Conservation (phyloP, 2,888 invertebrate species). For the Cryptosula pallasiana region DNA sequence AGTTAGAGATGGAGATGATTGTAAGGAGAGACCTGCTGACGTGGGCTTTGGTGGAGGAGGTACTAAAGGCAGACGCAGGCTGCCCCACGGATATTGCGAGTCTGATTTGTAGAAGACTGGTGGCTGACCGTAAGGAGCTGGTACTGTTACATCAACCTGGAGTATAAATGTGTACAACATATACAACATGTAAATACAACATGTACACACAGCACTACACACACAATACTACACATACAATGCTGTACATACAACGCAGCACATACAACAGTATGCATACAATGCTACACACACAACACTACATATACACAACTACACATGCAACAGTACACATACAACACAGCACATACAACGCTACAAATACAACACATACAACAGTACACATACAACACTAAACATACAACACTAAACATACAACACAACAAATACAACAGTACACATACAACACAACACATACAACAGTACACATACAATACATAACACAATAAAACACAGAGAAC, state of each 20-base stretch:
- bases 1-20: not conserved
- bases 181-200: too few species aligned
- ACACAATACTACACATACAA: too few species aligned
- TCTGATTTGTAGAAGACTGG: slow-evolving; percentile 40
- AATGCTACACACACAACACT: too few species aligned
- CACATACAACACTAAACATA: not conserved
- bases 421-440: too few species aligned
- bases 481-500: too few species aligned
- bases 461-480: too few species aligned
- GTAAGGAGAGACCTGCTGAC: not conserved
- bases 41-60: not conserved
- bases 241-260: too few species aligned
- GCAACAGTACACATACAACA: not conserved
- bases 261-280: not conserved
- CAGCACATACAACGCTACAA: too few species aligned
- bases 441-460: too few species aligned
- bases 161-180: not conserved
- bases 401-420: too few species aligned
- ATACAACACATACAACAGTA: not conserved
- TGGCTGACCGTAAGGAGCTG: slow-evolving; percentile 38
- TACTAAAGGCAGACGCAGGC: not conserved
- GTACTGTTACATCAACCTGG: slow-evolving; percentile 30
- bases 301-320: too few species aligned
- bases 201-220: too few species aligned
- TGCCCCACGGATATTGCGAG: slow-evolving; percentile 29